phyloP scores from a whole-genome alignment of 2,113 vertebrate genomes.

The Lepus americanus region DNA sequence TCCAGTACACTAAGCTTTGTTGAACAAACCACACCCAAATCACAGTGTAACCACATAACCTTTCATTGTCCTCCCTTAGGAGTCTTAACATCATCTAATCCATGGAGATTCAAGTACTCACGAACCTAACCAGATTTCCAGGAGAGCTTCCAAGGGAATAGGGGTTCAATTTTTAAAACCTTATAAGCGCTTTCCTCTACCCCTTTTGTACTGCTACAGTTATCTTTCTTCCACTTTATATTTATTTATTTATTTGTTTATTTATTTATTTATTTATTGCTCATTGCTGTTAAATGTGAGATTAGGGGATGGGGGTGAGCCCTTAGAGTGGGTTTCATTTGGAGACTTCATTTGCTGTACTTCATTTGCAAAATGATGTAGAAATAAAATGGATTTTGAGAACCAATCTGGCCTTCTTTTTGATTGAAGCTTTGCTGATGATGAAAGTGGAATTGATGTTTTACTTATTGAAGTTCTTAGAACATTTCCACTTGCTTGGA shows the following conservation, averaged over 20 bases:
- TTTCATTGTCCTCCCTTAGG: not conserved
- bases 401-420: not conserved
- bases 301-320: not conserved
- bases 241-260: not conserved
- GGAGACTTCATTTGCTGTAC: not conserved
- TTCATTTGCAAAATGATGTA: constrained; percentile 20
- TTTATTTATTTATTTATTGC: not conserved
- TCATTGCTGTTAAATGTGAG: not conserved
- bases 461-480: constrained; percentile 16
- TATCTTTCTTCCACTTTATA: not conserved
- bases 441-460: not conserved
- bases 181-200: not conserved
- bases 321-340: rapidly evolving
- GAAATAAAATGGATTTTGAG: not conserved
- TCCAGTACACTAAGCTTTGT: too few species aligned
- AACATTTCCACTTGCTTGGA: not conserved
- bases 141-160: not conserved
- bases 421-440: not conserved
- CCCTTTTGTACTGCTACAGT: not conserved
- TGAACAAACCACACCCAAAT: too few species aligned
- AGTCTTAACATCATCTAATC: not conserved
- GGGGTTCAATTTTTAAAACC: not conserved
- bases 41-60: not conserved
- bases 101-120: not conserved
- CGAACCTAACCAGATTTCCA: not conserved